phyloP scores from a whole-genome alignment of 2,113 vertebrate genomes.

The Crotophaga sulcirostris region DNA sequence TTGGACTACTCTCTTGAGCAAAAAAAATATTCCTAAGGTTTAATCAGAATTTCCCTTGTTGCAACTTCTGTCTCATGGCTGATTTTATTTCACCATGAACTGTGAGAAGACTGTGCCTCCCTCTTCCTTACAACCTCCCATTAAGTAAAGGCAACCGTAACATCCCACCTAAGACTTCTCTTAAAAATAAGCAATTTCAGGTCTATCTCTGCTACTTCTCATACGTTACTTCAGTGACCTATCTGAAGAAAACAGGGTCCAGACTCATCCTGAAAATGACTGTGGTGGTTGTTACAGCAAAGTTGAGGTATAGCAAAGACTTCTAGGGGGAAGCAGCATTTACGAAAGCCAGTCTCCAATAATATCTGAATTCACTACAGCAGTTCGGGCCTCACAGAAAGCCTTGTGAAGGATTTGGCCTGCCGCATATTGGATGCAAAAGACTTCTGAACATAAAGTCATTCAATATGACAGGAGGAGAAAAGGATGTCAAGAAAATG shows the following conservation, averaged over 20 bases:
- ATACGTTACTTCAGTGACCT: rapidly evolving
- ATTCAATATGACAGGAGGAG: not conserved
- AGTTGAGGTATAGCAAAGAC: not conserved
- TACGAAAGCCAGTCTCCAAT: not conserved
- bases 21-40: not conserved
- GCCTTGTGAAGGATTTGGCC: not conserved
- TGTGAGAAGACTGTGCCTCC: not conserved
- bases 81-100: not conserved
- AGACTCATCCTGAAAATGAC: not conserved
- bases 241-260: not conserved
- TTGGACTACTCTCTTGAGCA: not conserved
- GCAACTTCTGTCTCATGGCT: not conserved
- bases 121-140: not conserved
- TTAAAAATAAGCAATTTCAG: not conserved
- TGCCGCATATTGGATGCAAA: not conserved
- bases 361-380: not conserved
- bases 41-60: not conserved
- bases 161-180: not conserved
- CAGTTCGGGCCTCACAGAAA: not conserved
- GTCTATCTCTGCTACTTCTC: not conserved
- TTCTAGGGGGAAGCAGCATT: not conserved
- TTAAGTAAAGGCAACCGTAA: not conserved
- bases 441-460: not conserved
- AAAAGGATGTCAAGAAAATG: not conserved
- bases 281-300: not conserved